Evolutionary conservation across 2,113 vertebrate genomes (phyloP), one percentile per base, ranked within the genome.

Genomic region (Nycticryphes semicollaris): DNA sequence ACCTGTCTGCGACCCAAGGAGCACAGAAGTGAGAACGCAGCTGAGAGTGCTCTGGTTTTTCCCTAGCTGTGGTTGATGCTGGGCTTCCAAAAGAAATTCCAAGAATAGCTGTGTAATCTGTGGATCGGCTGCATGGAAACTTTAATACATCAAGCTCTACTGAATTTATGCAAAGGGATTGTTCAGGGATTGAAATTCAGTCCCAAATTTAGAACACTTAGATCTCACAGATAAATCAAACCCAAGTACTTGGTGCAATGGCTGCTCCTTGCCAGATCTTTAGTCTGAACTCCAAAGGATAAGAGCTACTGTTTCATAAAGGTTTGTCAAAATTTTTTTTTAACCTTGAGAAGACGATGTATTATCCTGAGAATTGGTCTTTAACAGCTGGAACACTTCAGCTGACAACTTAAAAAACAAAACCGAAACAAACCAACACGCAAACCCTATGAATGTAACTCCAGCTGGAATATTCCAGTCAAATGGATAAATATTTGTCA

Each of bases 61-160:
- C 50, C 5, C 43, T 5, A 12, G 48, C 76, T 28, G 22, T 10
- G n/a, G 39, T 3, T 3, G 8, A 5, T 25, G 41, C 53, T 78
- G 31, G 0, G 6, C 64, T 60, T 45, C 77, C 53, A 14, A 69
- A 50, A 56, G 87, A 30, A 72, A 43, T 77, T n/a, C 48, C 84
- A 47, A 6, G 13, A 43, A 41, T 5, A 12, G 56, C 31, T 43
- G 39, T 37, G 68, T 28, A 41, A 64, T 41, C 74, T 48, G 50
- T 56, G 68, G 37, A 9, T 39, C 24, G 39, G 20, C 60, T 53
- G 41, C 12, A 4, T 35, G 78, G 70, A 56, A 45, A 54, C 19
- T 43, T 84, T 2, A 72, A 6, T 47, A 13, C n/a, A 14, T 37
- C 0, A 0, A 13, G 16, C 37, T 63, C 17, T 30, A 3, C 37